Percentiles rank a stretch among this genome's conserved stretches.
These are phyloP conservation scores for Tamias sibiricus DNA, from an alignment of 2,113 vertebrate genomes.

Conservation along the genomic window DNA sequence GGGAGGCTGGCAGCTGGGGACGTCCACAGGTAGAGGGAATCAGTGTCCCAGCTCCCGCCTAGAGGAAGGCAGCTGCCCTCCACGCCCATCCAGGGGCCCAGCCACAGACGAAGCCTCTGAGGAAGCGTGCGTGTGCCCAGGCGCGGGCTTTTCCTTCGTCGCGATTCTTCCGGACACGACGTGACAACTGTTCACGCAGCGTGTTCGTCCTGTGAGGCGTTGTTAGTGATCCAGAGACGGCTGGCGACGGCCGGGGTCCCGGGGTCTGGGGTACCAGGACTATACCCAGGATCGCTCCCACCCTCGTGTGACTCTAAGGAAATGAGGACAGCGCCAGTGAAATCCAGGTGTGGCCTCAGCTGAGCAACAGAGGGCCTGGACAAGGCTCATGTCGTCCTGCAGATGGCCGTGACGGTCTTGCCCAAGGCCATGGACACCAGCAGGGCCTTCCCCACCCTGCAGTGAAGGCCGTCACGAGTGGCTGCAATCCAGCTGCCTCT, in stretches of 20 bases:
- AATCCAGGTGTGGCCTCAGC: not conserved
- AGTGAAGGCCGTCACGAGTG: not conserved
- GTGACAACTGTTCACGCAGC: not conserved
- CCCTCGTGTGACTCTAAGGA: not conserved
- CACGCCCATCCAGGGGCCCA: not conserved
- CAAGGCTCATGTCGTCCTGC: not conserved
- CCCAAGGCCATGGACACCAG: not conserved
- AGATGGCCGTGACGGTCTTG: too few relatives aligned
- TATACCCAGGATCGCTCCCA: fast-evolving
- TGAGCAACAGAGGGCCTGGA: not conserved
- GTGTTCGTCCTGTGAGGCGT: too few relatives aligned
- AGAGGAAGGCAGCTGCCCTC: not conserved
- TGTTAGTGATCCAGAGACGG: not conserved
- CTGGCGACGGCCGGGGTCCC: too few relatives aligned
- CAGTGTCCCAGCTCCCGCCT: fast-evolving
- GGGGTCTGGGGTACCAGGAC: not conserved
- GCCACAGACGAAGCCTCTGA: not conserved
- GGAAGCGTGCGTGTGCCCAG: too few relatives aligned
- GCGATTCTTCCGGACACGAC: not conserved
- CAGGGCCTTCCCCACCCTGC: not conserved
- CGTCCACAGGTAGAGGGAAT: not conserved
- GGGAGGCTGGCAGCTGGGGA: not conserved
- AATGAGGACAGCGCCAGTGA: fast-evolving
- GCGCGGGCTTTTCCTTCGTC: too few relatives aligned
- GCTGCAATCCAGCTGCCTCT: not conserved